phyloP scores from a whole-genome alignment of 1,140 invertebrate species.

The Platyura marginata region DNA sequence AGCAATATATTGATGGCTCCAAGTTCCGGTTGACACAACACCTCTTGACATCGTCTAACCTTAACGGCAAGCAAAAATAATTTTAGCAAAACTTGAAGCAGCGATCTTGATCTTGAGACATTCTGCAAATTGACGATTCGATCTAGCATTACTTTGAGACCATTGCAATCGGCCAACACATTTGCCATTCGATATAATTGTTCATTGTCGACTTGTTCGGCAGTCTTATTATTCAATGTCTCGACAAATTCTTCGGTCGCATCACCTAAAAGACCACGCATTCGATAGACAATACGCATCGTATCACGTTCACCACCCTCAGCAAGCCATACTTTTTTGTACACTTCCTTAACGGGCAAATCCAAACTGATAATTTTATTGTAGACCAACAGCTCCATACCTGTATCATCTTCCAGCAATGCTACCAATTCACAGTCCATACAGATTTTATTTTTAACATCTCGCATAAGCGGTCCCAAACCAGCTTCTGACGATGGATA shows the following conservation, averaged over 20 bases:
- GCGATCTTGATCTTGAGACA: constrained; percentile 49
- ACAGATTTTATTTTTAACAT: constrained; percentile 97
- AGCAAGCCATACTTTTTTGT: constrained; percentile 71
- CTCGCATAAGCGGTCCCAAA: constrained; percentile 90
- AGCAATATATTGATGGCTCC: constrained; percentile 48
- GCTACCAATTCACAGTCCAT: constrained; percentile 94
- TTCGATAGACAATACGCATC: constrained; percentile 97
- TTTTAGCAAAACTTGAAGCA: constrained; percentile 71
- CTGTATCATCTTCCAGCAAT: constrained; percentile 90
- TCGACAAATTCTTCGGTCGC: constrained; percentile 98
- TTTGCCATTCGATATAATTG: constrained; percentile 65
- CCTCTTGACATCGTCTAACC: constrained; percentile 48
- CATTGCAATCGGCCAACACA: constrained; percentile 62
- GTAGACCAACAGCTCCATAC: constrained; percentile 96
- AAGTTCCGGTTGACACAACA: constrained; percentile 45
- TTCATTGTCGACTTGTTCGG: constrained; percentile 84
- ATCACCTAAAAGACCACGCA: constrained; percentile 91
- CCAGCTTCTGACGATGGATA: constrained; percentile 87
- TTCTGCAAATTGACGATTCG: constrained; percentile 42
- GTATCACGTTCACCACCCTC: constrained; percentile 75
- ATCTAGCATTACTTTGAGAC: constrained; percentile 62
- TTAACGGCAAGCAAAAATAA: constrained; percentile 70
- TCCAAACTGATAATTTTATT: constrained; percentile 97
- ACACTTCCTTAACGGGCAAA: constrained; percentile 86
- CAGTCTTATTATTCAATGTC: constrained; percentile 68